Conservation (phyloP, 2,888 invertebrate species). For the Tribolium freemani region DNA sequence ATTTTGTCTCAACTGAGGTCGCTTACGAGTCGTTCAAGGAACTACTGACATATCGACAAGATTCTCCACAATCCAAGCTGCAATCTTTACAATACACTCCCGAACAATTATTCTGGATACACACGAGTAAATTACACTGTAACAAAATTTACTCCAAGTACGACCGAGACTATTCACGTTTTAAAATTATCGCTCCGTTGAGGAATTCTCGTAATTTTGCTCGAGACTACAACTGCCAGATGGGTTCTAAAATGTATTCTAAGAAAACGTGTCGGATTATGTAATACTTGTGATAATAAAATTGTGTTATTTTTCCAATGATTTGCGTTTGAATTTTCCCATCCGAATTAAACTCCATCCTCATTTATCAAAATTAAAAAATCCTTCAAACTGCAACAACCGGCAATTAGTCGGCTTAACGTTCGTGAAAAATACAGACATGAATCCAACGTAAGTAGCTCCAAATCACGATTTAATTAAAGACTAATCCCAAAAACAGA, state of each 20-base stretch:
- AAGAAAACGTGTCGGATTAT: slow-evolving; percentile 44
- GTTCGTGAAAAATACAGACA: slow-evolving; percentile 19
- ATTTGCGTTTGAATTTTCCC: background rate
- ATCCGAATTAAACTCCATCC: background rate
- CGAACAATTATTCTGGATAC: slow-evolving; percentile 68
- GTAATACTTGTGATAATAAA: slow-evolving; percentile 29
- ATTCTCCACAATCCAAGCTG: slow-evolving; percentile 68
- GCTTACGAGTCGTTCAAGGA: slow-evolving; percentile 84
- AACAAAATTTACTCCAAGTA: slow-evolving; percentile 31
- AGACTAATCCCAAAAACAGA: background rate
- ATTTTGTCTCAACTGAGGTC: slow-evolving; percentile 90
- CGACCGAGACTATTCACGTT: slow-evolving; percentile 32
- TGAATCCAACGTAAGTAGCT: slow-evolving; percentile 30
- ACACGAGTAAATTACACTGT: slow-evolving; percentile 38
- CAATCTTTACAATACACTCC: slow-evolving; percentile 80
- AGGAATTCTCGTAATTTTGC: slow-evolving; percentile 47
- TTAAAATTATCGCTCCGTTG: slow-evolving; percentile 43
- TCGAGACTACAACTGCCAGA: slow-evolving; percentile 44
- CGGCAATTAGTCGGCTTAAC: background rate
- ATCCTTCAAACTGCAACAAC: slow-evolving; percentile 12
- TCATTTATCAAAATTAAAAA: slow-evolving; percentile 14
- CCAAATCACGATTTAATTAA: background rate
- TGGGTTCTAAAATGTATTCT: slow-evolving; percentile 45
- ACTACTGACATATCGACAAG: slow-evolving; percentile 74
- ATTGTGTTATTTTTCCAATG: background rate